Evolutionary conservation across 2,797 vertebrate genomes (phyloP).

Genomic region (Aplochiton taeniatus): DNA sequence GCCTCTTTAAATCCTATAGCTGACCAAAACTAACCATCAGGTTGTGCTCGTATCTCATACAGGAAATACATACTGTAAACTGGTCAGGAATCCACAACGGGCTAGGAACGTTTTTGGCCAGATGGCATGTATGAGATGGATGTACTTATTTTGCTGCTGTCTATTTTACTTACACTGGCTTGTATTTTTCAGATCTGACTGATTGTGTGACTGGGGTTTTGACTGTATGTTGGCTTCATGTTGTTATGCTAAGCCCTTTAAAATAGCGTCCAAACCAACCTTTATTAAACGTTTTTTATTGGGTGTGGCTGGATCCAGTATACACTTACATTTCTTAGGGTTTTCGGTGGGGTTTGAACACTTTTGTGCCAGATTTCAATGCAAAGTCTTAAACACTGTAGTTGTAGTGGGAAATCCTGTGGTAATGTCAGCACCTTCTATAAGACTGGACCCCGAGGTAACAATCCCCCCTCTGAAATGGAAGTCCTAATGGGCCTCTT

Average conservation of each 20-base stretch:
- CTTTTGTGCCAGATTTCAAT: constrained; percentile 71
- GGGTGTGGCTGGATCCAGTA: constrained; percentile 20
- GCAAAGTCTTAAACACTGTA: constrained; percentile 76
- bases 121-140: too few species aligned
- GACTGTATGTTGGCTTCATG: constrained; percentile 12
- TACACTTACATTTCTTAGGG: constrained; percentile 20
- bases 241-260: constrained; percentile 1
- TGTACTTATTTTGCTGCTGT: background rate
- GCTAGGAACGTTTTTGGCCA: too few species aligned
- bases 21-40: constrained; percentile 20
- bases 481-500: too few species aligned
- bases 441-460: too few species aligned
- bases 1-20: constrained; percentile 5
- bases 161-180: constrained; percentile 15
- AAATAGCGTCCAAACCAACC: background rate
- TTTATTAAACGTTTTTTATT: constrained; percentile 28
- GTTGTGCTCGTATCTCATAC: background rate
- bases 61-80: constrained; percentile 25
- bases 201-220: constrained; percentile 10
- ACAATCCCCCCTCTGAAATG: too few species aligned
- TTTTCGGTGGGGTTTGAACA: constrained; percentile 46
- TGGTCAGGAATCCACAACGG: constrained; percentile 44
- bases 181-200: constrained; percentile 20
- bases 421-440: constrained; percentile 1
- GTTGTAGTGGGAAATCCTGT: constrained; percentile 13